These are phyloP conservation scores for Lysiphlebus fabarum DNA, from an alignment of 1,140 invertebrate genomes.

Conservation along the genomic window DNA sequence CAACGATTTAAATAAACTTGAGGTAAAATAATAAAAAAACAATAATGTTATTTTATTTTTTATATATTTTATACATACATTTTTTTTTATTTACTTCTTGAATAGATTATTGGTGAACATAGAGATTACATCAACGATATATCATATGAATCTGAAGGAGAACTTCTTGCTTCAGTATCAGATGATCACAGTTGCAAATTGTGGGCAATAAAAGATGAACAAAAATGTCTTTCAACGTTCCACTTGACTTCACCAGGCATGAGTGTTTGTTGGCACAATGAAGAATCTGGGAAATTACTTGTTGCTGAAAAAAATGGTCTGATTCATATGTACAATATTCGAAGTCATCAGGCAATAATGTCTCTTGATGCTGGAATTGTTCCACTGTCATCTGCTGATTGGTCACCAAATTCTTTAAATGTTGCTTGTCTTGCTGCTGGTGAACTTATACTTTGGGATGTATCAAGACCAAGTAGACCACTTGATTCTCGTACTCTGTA, in stretches of 20 bases:
- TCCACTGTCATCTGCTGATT: slow-evolving; percentile 67
- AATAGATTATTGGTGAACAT: slow-evolving; percentile 63
- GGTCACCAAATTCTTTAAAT: slow-evolving; percentile 64
- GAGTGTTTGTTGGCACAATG: slow-evolving; percentile 67
- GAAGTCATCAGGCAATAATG: slow-evolving; percentile 66
- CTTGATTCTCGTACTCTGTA: slow-evolving; percentile 57
- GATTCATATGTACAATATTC: slow-evolving; percentile 70
- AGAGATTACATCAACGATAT: slow-evolving; percentile 70
- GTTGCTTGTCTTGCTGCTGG: slow-evolving; percentile 63
- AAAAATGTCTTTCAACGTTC: slow-evolving; percentile 59
- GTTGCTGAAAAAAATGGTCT: slow-evolving; percentile 73
- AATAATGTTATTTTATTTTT: too few relatives aligned
- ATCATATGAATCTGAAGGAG: slow-evolving; percentile 67
- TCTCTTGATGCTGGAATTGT: slow-evolving; percentile 65
- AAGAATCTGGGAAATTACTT: slow-evolving; percentile 70
- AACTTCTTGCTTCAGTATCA: slow-evolving; percentile 68
- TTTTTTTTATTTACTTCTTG: too few relatives aligned
- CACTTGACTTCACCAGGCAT: slow-evolving; percentile 68
- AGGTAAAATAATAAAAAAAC: slow-evolving; percentile 40
- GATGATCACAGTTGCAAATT: slow-evolving; percentile 74
- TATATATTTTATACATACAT: too few relatives aligned
- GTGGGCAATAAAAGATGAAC: slow-evolving; percentile 61
- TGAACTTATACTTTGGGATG: slow-evolving; percentile 64
- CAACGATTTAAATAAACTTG: slow-evolving; percentile 49
- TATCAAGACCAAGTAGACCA: slow-evolving; percentile 60